Base-by-base conservation (phyloP, 2,888 invertebrate species). In the Bellardia pandia region DNA sequence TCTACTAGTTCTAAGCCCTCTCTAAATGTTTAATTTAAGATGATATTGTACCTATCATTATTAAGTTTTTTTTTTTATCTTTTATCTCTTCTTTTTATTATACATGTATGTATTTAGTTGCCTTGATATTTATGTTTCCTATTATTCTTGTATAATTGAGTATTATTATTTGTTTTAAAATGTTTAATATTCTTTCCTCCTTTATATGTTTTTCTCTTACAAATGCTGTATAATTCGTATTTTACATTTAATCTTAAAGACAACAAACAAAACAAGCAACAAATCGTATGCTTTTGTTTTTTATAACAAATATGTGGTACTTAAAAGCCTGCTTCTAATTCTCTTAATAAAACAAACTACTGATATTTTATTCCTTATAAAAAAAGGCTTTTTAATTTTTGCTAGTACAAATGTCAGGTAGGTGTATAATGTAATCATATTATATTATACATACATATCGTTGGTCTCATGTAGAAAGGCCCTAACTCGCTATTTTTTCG, bases 111-210 rank as follows among this genome's bases (percentile, higher is more conserved):
- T 45, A 13, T 45, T 45, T 45, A 45, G 45, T 8, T 45, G 9
- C 45, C 45, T 45, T 45, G 2, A 30, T 58, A 3, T 40, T 30
- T 51, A 71, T 40, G 2, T 48, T 60, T 16, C 42, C 8, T 81
- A 8, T 58, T 53, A 8, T 80, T 69, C 16, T 78, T 23, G 1
- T 53, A 40, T 30, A 79, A 53, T 64, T 75, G 85, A 85, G 85
- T 85, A 85, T 87, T 87, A 87, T 85, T 81, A 81, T 87, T 87
- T 85, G 85, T 85, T 85, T 87, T 87, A 84, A 84, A 81, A 81
- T 84, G 72, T 87, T 85, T 85, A 81, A 81, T 85, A 85, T 85
- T 81, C 87, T 69, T 51, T 9, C 13, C 56, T 58, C 33, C 14
- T 53, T 2, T 56, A 37, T 51, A 58, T 30, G 16, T 58, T 30